Evolutionary conservation across 2,113 vertebrate genomes (phyloP), one percentile per base, ranked within the genome.

Genomic region (Bostrychus sinensis): DNA sequence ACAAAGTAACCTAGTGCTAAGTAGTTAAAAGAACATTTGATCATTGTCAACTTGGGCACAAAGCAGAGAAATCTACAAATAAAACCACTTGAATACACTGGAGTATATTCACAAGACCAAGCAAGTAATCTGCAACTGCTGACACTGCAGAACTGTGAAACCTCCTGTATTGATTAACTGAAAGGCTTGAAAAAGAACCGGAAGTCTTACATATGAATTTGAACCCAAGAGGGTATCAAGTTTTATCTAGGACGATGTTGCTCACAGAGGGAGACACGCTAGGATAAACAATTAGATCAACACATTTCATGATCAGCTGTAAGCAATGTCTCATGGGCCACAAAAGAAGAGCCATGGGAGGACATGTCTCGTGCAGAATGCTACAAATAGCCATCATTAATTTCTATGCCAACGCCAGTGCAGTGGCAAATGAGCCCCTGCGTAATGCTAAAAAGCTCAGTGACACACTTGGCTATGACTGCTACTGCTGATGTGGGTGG

Each of bases 381-480:
- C 66, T 65, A 77, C 66, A 77, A 75, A 83, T 54, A 67, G 55
- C 53, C 58, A 30, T 37, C 53, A 70, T 76, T 74, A 19, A 66
- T 59, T 58, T 74, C 65, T 58, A 46, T 58, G n/a, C 65, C 57
- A 74, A 50, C 46, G 54, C 56, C 58, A 56, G 16, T 66, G 75
- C 37, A 50, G 23, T 23, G 36, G 56, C 60, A 63, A 75, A 68
- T 5, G 13, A 41, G 26, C 61, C 77, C 68, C 64, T 51, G 69
- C 65, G 78, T 51, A 71, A 41, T 8, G 25, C 56, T 39, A 23
- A 54, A 80, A 80, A 78, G 76, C 78, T 81, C 80, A 80, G 70
- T 70, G 75, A 81, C 70, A 81, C 72, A 84, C 64, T 81, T 84
- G 81, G 72, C 71, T 36, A 28, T 26, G 13, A 26, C 51, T 32